Base-by-base conservation (phyloP, 2,113 vertebrate species). In the Pachycephala philippinensis region DNA sequence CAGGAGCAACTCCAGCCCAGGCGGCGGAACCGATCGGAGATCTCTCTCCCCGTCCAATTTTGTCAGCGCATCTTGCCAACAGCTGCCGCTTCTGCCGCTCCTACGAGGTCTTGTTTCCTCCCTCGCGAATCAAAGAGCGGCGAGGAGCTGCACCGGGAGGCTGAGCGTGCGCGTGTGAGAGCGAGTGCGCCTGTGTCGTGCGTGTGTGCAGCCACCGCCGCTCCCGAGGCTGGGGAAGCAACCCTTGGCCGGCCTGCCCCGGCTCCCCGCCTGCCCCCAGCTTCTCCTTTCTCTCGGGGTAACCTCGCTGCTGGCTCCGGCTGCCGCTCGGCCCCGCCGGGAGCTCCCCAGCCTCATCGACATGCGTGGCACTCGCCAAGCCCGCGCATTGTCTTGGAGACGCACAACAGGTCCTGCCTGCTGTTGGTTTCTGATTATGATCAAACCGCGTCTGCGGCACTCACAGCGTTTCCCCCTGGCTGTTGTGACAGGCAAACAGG, bases 391-490 rank as follows among this genome's bases (percentile, higher is more conserved):
- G 95, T 95, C 94, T 95, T n/a, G 5, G 44, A 89, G 87, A 44
- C 85, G 12, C 84, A 95, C 97, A 97, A 97, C 97, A 95, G 97
- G 97, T 97, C 92, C 81, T 90, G 92, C 93, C 92, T 75, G 90
- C 86, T 52, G 92, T 10, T 60, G 95, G 40, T 37, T 85, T 72
- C 14, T 28, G 90, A 72, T 85, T 60, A 44, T 1, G 68, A 95
- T 92, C 90, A 74, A 80, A 47, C 69, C 3, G 80, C 21, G 66
- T 74, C 84, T 63, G 95, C 90, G 7, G 89, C 76, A 10, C 89
- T 84, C 3, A 39, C 84, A 57, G 95, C 89, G 0, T 49, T 93
- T 61, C 93, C 80, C 93, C 44, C 50, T 44, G 86, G 92, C 90
- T 89, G 86, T 72, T 72, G 87, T 81, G 93, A 92, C 95, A 82